phyloP scores from a whole-genome alignment of 2,113 vertebrate genomes.

The Nerophis lumbriciformis region DNA sequence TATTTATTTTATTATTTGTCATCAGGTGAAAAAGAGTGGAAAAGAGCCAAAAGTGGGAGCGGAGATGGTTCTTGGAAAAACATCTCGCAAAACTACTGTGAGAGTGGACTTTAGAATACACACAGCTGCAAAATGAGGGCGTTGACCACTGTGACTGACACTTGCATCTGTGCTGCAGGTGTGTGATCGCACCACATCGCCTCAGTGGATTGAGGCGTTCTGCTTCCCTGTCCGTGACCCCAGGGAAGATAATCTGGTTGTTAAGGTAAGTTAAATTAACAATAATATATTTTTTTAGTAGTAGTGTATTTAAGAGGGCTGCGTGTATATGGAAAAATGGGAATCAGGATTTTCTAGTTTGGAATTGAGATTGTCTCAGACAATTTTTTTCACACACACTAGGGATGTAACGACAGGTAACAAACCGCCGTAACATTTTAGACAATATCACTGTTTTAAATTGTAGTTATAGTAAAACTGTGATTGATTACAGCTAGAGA shows the following conservation, averaged over 20 bases:
- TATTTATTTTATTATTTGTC: slow-evolving; percentile 8
- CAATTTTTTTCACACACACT: no score
- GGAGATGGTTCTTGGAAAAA: slow-evolving; percentile 68
- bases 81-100: slow-evolving; percentile 81
- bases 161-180: slow-evolving; percentile 60
- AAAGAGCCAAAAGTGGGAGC: slow-evolving; percentile 79
- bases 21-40: slow-evolving; percentile 82
- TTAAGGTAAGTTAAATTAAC: slow-evolving; percentile 71
- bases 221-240: slow-evolving; percentile 80
- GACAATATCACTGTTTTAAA: no score
- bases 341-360: no score
- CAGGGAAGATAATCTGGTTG: slow-evolving; percentile 72
- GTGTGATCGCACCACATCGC: slow-evolving; percentile 70
- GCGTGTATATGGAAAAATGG: no score
- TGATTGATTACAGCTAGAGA: no score
- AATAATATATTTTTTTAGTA: not conserved
- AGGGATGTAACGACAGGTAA: no score
- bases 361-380: no score
- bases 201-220: slow-evolving; percentile 82
- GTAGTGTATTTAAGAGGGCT: no score
- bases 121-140: no score
- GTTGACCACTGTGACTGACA: not conserved
- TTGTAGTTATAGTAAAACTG: no score
- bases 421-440: no score
- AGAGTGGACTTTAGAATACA: slow-evolving; percentile 6